A percentile compares a stretch with the other conserved stretches of the same genome.
Conservation (phyloP, 2,113 vertebrate species). For the Podilymbus podiceps region DNA sequence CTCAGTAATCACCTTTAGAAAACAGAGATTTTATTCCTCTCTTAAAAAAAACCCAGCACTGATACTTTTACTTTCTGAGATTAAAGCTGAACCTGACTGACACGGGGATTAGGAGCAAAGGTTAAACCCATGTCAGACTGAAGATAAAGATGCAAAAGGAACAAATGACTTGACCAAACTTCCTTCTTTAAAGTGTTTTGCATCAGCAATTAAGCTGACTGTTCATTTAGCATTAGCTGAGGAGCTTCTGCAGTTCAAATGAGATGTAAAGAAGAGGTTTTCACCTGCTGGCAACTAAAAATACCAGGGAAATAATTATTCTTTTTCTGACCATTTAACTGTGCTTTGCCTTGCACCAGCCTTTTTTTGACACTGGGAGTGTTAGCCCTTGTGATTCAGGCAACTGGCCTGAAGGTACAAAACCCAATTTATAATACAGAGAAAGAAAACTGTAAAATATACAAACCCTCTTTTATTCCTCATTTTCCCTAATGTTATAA, state of each 20-base stretch:
- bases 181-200: constrained; percentile 2
- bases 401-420: background rate
- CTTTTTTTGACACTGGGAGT: background rate
- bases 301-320: background rate
- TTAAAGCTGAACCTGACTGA: constrained; percentile 24
- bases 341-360: background rate
- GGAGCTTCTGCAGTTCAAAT: constrained; percentile 3
- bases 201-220: background rate
- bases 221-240: constrained; percentile 6
- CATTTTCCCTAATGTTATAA: background rate
- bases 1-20: background rate
- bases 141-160: constrained; percentile 57
- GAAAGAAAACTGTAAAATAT: background rate
- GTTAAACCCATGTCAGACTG: constrained; percentile 47
- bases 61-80: constrained; percentile 5
- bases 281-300: constrained; percentile 13
- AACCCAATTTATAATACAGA: background rate
- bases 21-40: background rate
- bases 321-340: constrained; percentile 16
- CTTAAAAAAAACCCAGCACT: background rate
- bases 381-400: background rate
- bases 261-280: constrained; percentile 32
- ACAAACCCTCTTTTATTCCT: background rate
- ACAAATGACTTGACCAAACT: constrained; percentile 36
- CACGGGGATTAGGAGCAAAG: constrained; percentile 16